These are phyloP conservation scores for Dascyllus trimaculatus DNA, from an alignment of 2,113 vertebrate species.

Conservation along the genomic window DNA sequence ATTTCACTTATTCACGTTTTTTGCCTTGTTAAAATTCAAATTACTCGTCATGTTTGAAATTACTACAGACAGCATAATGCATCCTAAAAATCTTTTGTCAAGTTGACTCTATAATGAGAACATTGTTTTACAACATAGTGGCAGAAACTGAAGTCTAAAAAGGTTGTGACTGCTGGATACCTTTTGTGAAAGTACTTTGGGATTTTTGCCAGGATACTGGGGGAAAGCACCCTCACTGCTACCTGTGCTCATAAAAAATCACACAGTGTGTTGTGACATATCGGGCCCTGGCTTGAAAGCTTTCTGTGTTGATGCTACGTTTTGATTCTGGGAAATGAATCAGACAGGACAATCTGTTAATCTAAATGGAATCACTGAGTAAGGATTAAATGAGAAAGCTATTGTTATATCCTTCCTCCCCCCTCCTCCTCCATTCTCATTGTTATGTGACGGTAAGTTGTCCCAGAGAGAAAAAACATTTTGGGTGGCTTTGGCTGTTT, in stretches of 20 bases:
- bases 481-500: background rate
- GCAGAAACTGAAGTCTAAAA: constrained; percentile 24
- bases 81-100: constrained; percentile 3
- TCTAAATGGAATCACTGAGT: constrained; percentile 59
- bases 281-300: constrained; percentile 56
- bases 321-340: constrained; percentile 63
- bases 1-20: background rate
- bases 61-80: background rate
- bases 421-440: background rate
- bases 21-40: background rate
- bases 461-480: background rate
- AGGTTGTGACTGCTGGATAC: constrained; percentile 26
- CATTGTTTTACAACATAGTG: constrained; percentile 17
- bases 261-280: constrained; percentile 49
- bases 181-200: constrained; percentile 55
- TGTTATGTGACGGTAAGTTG: background rate
- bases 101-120: constrained; percentile 19
- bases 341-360: constrained; percentile 63
- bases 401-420: constrained; percentile 27
- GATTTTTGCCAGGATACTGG: constrained; percentile 57
- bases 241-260: constrained; percentile 55
- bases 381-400: constrained; percentile 54
- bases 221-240: constrained; percentile 42
- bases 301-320: constrained; percentile 63
- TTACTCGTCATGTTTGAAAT: background rate